These are phyloP conservation scores for Argya squamiceps DNA, from an alignment of 2,797 vertebrate species.

Conservation along the genomic window DNA sequence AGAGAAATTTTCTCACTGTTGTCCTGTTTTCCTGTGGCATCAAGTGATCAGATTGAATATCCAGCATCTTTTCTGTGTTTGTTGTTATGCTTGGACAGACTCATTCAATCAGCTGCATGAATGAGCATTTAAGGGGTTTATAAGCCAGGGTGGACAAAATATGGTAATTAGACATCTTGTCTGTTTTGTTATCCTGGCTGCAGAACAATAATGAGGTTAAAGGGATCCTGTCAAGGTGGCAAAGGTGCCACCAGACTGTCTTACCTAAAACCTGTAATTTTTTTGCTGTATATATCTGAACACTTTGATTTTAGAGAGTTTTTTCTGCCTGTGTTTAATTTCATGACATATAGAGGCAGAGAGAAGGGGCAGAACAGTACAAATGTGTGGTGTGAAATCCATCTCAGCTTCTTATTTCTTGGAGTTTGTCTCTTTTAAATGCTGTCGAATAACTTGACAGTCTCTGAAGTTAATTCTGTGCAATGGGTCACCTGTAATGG, in stretches of 20 bases:
- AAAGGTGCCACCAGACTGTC: neutral
- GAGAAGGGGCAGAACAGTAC: neutral
- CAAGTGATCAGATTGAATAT: neutral
- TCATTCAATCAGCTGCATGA: slow-evolving; percentile 51
- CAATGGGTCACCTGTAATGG: neutral
- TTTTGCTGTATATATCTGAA: neutral
- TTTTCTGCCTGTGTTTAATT: neutral
- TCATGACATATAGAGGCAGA: neutral
- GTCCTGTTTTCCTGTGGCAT: neutral
- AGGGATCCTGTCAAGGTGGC: neutral
- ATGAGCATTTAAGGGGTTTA: neutral
- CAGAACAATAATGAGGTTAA: slow-evolving; percentile 7
- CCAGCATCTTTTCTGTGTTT: neutral
- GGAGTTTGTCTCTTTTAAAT: neutral
- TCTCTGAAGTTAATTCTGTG: neutral
- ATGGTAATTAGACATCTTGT: slow-evolving; percentile 42
- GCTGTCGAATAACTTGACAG: neutral
- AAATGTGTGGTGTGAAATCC: neutral
- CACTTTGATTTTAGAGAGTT: neutral
- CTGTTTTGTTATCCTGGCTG: neutral
- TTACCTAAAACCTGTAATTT: neutral
- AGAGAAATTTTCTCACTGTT: accelerated
- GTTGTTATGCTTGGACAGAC: slow-evolving; percentile 10
- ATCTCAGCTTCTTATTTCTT: neutral
- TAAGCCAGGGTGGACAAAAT: slow-evolving; percentile 13